These are phyloP conservation scores for Hemiscyllium ocellatum DNA, from an alignment of 2,113 vertebrate genomes.

Conservation along the genomic window DNA sequence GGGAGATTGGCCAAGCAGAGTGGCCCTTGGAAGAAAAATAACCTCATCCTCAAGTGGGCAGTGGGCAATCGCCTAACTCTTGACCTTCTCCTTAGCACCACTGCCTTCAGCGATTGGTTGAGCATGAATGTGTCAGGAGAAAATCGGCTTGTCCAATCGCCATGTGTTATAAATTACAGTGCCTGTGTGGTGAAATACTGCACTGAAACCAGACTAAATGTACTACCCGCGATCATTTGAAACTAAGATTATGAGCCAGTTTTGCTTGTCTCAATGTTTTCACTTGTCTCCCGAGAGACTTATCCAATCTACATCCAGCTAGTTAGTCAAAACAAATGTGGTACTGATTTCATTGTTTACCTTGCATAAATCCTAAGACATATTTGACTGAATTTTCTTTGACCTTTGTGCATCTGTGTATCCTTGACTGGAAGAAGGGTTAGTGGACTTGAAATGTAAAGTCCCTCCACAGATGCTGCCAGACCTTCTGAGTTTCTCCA, in stretches of 20 bases:
- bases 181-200: too few species aligned
- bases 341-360: not conserved
- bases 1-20: not conserved
- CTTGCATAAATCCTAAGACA: not conserved
- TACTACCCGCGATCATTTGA: not conserved
- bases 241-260: not conserved
- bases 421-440: not conserved
- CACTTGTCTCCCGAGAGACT: not conserved
- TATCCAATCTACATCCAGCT: not conserved
- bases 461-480: too few species aligned
- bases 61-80: not conserved
- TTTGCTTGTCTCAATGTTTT: not conserved
- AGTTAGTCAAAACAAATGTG: not conserved
- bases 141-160: not conserved
- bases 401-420: not conserved
- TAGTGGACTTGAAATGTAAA: too few species aligned
- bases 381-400: not conserved
- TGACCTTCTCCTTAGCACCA: not conserved
- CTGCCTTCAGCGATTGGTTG: not conserved
- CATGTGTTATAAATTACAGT: slow-evolving; percentile 25
- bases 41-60: not conserved
- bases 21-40: not conserved
- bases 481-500: too few species aligned
- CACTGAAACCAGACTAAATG: slow-evolving; percentile 13
- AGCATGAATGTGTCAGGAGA: too few species aligned